Evolutionary conservation across 2,888 invertebrate species (phyloP), one percentile per base, ranked within the genome.

Genomic region (Iphiclides podalirius): DNA sequence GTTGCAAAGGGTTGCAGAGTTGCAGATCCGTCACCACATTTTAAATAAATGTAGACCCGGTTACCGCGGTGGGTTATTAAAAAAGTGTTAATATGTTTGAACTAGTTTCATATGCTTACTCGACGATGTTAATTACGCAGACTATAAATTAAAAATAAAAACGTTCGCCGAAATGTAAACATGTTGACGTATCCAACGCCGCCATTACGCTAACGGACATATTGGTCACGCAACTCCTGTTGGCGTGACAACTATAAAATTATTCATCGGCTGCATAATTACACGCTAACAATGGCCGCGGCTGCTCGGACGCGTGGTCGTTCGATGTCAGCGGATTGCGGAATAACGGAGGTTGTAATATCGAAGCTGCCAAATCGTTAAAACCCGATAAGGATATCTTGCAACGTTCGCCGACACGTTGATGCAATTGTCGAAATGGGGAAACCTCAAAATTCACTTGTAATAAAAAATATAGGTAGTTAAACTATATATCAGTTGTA

Each of bases 201-300:
- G 20, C 20, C 6, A 4, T 6, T 20, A n/a, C n/a, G n/a, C n/a
- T n/a, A n/a, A n/a, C n/a, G n/a, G n/a, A n/a, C n/a, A 13, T 17
- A 11, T 42, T 42, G 16, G 36, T 17, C 33, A 38, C n/a, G 17
- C 35, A 2, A 41, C 39, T 26, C 39, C 46, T 46, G 38, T 33
- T 34, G 23, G 12, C 31, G 37, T 42, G 41, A 47, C 35, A 13
- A 26, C 15, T 11, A 33, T 39, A 11, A 35, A 35, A 16, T 16
- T 37, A 37, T 37, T 43, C 42, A 38, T 38, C 17, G 48, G 42
- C 31, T 43, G 37, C 42, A 43, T 43, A 43, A 48, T 28, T 2
- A 33, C 20, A n/a, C 16, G 48, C 23, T 38, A 15, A 49, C 49
- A 39, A 31, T 39, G 20, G 46, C 9, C 31, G 9, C 9, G 16